phyloP scores from a whole-genome alignment of 2,797 vertebrate genomes.

The Distichodus sexfasciatus region DNA sequence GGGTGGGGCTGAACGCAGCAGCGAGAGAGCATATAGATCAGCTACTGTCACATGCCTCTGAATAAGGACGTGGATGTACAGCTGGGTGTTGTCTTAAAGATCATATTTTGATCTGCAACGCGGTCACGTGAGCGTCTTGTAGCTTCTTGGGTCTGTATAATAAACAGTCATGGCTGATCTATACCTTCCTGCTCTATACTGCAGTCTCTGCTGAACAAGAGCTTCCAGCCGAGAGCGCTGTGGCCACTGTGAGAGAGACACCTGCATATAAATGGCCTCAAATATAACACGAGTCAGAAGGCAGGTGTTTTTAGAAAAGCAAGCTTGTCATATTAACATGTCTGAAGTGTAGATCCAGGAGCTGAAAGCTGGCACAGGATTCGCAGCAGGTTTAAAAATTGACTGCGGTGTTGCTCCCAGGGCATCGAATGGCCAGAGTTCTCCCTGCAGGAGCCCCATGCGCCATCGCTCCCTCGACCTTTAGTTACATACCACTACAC shows the following conservation, averaged over 20 bases:
- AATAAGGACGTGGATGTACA: not conserved
- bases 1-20: not conserved
- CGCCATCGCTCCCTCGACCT: constrained; percentile 71
- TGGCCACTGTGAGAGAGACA: not conserved
- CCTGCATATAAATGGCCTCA: not conserved
- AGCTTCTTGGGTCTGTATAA: constrained; percentile 57
- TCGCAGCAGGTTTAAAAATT: constrained; percentile 11
- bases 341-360: not conserved
- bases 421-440: constrained; percentile 54
- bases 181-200: constrained; percentile 49
- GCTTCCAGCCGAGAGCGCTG: not conserved
- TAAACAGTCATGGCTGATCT: constrained; percentile 43
- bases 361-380: not conserved
- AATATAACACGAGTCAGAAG: not conserved
- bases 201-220: constrained; percentile 17
- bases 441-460: constrained; percentile 64
- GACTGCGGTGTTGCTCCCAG: constrained; percentile 52
- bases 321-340: not conserved
- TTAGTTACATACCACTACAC: constrained; percentile 76
- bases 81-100: not conserved
- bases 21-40: not conserved
- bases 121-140: not conserved
- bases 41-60: not conserved
- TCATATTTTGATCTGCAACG: not conserved
- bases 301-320: not conserved